A percentile compares a stretch with the other conserved stretches of the same genome.
Conservation (phyloP, 2,797 vertebrate genomes). For the Champsocephalus esox region DNA sequence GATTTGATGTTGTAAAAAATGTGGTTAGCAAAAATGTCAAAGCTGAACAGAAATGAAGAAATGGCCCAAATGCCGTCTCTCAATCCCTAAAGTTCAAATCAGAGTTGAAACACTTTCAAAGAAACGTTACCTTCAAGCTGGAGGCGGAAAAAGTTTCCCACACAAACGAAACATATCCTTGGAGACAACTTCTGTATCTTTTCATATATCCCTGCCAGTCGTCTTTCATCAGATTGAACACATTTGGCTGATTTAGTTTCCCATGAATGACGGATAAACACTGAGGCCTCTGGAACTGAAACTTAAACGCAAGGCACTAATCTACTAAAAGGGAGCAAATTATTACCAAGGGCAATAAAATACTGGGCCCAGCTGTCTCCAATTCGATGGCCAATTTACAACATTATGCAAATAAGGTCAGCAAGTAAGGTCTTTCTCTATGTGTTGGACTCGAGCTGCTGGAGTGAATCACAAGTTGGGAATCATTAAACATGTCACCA, state of each 20-base stretch:
- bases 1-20: conserved; percentile 39
- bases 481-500: conserved; percentile 35
- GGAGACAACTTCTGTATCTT: conserved; percentile 34
- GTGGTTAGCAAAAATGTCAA: neutral
- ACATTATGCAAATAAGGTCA: conserved; percentile 79
- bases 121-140: conserved; percentile 11
- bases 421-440: conserved; percentile 57
- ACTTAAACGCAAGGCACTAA: conserved; percentile 63
- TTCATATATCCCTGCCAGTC: conserved; percentile 3
- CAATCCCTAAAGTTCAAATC: conserved; percentile 36
- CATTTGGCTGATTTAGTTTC: conserved; percentile 41
- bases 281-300: conserved; percentile 52
- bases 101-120: conserved; percentile 16
- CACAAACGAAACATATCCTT: conserved; percentile 3
- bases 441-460: conserved; percentile 41
- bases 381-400: conserved; percentile 74
- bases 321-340: conserved; percentile 66
- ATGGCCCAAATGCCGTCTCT: conserved; percentile 11
- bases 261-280: conserved; percentile 52
- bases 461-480: conserved; percentile 49
- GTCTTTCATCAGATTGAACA: conserved; percentile 43
- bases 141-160: conserved; percentile 12
- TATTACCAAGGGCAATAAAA: conserved; percentile 77
- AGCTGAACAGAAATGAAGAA: conserved; percentile 7
- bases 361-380: conserved; percentile 71